phyloP scores from a whole-genome alignment of 2,888 invertebrate species.

The Aphodius sticticus region DNA sequence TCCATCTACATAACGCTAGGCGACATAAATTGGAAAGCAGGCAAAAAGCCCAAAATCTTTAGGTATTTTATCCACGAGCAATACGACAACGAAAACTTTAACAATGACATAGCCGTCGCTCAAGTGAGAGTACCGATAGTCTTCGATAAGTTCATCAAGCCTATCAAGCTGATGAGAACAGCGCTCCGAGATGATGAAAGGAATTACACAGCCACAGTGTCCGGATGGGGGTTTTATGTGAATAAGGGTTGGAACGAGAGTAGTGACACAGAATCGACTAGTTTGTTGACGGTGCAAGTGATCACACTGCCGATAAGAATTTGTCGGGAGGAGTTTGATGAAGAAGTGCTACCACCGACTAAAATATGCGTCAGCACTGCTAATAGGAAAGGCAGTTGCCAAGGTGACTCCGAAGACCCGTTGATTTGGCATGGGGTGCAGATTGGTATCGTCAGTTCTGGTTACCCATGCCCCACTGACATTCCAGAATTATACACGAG shows the following conservation, averaged over 20 bases:
- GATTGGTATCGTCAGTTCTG: slow-evolving; percentile 13
- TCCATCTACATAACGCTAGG: neutral
- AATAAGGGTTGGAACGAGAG: neutral
- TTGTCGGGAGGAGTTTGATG: neutral
- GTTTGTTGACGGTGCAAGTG: slow-evolving; percentile 7
- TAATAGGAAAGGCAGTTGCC: slow-evolving; percentile 11
- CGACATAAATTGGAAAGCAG: neutral
- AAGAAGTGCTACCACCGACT: neutral
- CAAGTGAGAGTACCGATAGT: slow-evolving; percentile 7
- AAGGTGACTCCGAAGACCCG: neutral
- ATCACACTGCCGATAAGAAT: neutral
- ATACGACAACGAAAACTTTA: neutral
- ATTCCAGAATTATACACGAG: slow-evolving; percentile 13
- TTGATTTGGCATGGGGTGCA: neutral
- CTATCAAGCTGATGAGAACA: neutral
- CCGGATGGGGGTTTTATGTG: slow-evolving; percentile 13
- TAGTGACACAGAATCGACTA: neutral
- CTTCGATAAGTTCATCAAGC: slow-evolving; percentile 10
- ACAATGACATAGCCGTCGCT: slow-evolving; percentile 7
- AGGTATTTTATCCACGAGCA: neutral
- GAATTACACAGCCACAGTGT: neutral
- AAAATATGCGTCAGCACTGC: slow-evolving; percentile 10
- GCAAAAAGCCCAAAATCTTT: neutral
- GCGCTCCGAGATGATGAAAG: neutral
- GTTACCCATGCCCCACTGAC: slow-evolving; percentile 10